These are phyloP conservation scores for Herminia tarsipennalis DNA, from an alignment of 2,888 invertebrate species.

Conservation along the genomic window DNA sequence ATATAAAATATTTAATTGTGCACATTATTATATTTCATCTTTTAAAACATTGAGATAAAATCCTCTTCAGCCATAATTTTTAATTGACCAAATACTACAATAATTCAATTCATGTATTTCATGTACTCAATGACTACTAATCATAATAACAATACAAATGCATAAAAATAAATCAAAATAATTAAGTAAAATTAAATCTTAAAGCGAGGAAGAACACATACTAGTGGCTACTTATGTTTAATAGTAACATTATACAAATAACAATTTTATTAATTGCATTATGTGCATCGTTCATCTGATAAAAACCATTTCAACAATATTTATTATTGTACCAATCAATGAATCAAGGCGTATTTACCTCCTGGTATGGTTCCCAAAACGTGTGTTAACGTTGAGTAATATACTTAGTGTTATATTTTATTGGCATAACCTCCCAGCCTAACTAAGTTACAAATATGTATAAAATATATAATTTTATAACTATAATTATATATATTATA, in stretches of 20 bases:
- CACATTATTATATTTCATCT: neutral
- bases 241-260: neutral
- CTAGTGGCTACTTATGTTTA: constrained; percentile 10
- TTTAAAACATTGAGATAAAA: constrained; percentile 5
- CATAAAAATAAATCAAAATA: constrained; percentile 20
- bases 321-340: too few relatives aligned
- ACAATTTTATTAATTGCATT: neutral
- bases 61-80: constrained; percentile 1
- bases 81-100: neutral
- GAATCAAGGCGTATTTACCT: too few relatives aligned
- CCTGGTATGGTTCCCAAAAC: too few relatives aligned
- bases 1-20: too few relatives aligned
- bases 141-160: constrained; percentile 16
- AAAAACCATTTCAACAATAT: too few relatives aligned
- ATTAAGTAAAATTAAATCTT: constrained; percentile 37
- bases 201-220: constrained; percentile 31
- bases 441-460: too few relatives aligned
- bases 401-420: too few relatives aligned
- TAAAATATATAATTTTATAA: too few relatives aligned
- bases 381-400: too few relatives aligned
- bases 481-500: too few relatives aligned
- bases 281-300: too few relatives aligned
- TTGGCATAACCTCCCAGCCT: too few relatives aligned
- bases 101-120: neutral
- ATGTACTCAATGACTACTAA: neutral